phyloP scores from a whole-genome alignment of 2,888 invertebrate genomes.

The Lumbricus terrestris region DNA sequence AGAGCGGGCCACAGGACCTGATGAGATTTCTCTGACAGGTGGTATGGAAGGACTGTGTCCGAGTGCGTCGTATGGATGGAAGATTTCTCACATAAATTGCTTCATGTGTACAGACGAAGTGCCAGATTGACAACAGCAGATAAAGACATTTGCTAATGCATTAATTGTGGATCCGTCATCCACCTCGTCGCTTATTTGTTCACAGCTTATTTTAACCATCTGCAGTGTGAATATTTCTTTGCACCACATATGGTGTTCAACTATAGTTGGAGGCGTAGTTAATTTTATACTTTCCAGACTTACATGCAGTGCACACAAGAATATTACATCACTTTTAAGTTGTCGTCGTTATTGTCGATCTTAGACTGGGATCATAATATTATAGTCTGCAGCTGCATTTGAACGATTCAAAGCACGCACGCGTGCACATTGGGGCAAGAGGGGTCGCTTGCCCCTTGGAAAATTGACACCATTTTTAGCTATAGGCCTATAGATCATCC shows the following conservation, averaged over 20 bases:
- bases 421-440: too few relatives aligned
- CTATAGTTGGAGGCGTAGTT: not conserved
- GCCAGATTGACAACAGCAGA: not conserved
- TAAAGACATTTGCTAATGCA: not conserved
- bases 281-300: not conserved
- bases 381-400: too few relatives aligned
- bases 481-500: too few relatives aligned
- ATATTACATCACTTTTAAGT: not conserved
- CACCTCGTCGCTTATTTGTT: not conserved
- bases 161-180: not conserved
- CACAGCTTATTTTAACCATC: not conserved
- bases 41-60: not conserved
- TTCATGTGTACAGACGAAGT: too few relatives aligned
- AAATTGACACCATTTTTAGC: too few relatives aligned
- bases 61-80: not conserved
- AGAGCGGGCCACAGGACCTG: not conserved
- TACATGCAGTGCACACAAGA: too few relatives aligned
- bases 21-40: not conserved
- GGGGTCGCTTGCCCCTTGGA: too few relatives aligned
- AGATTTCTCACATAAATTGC: not conserved
- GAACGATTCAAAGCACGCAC: too few relatives aligned
- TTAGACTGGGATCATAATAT: too few relatives aligned
- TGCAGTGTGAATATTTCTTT: not conserved
- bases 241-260: too few relatives aligned
- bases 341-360: too few relatives aligned